These are phyloP conservation scores for Canis aureus DNA, from an alignment of 2,113 vertebrate genomes.

Conservation along the genomic window DNA sequence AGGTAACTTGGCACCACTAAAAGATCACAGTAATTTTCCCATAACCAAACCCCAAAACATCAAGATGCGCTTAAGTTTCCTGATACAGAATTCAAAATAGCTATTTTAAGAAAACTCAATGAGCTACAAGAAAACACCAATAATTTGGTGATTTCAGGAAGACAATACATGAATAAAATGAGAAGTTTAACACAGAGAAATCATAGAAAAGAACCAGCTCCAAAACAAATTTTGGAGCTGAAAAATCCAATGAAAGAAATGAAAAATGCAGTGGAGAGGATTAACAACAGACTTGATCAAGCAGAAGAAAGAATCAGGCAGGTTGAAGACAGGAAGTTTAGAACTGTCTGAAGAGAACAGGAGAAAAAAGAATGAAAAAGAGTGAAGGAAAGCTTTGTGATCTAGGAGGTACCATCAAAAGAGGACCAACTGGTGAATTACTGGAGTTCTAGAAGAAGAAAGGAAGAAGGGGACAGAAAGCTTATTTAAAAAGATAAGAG, in stretches of 20 bases:
- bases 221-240: background rate
- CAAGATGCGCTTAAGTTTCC: background rate
- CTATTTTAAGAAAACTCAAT: background rate
- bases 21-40: background rate
- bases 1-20: background rate
- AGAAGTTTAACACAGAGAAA: constrained; percentile 2
- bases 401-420: background rate
- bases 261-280: background rate
- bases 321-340: background rate
- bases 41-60: background rate
- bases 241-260: background rate
- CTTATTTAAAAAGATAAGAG: background rate
- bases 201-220: background rate
- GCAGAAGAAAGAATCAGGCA: background rate
- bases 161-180: background rate
- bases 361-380: background rate
- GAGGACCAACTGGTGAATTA: background rate
- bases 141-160: background rate
- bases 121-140: background rate
- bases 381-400: background rate
- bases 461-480: background rate
- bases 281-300: background rate
- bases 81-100: background rate
- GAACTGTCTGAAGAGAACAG: background rate
- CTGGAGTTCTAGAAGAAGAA: background rate